Conservation (phyloP, 2,797 vertebrate genomes). For the Coregonus ussuriensis region DNA sequence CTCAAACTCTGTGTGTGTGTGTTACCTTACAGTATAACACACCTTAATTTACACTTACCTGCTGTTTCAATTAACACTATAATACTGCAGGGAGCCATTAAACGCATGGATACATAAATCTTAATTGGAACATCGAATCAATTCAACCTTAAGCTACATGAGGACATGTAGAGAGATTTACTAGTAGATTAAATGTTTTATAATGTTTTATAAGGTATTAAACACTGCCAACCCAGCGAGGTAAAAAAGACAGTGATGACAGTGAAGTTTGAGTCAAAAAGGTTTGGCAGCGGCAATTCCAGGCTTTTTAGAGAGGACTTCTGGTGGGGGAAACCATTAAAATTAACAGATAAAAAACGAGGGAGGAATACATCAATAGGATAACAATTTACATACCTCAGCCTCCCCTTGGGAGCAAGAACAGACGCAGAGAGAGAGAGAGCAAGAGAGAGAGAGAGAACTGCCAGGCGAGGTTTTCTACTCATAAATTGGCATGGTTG, state of each 20-base stretch:
- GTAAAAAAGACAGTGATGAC: not conserved
- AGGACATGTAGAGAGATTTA: constrained; percentile 23
- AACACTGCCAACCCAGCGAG: not conserved
- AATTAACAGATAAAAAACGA: constrained; percentile 52
- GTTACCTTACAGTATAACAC: constrained; percentile 34
- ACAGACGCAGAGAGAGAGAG: not conserved
- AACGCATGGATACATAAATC: constrained; percentile 62
- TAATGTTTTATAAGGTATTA: not conserved
- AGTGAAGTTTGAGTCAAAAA: not conserved
- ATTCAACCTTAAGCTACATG: constrained; percentile 50
- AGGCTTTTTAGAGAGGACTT: constrained; percentile 15
- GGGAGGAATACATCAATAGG: constrained; percentile 40
- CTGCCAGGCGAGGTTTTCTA: constrained; percentile 23
- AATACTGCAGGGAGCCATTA: constrained; percentile 71
- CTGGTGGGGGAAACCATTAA: constrained; percentile 46
- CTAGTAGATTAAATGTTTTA: not conserved
- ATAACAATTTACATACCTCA: constrained; percentile 66
- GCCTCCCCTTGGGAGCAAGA: constrained; percentile 41
- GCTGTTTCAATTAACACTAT: constrained; percentile 40
- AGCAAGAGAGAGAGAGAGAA: constrained; percentile 16
- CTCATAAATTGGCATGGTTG: constrained; percentile 56
- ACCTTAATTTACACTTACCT: constrained; percentile 58
- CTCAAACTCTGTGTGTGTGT: not conserved
- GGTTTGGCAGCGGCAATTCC: constrained; percentile 14
- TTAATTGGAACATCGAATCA: constrained; percentile 60